Evolutionary conservation across 92 coral and sea anemone genomes (phyloP), one percentile per base, ranked within the genome.

Genomic region (Palythoa grandis): DNA sequence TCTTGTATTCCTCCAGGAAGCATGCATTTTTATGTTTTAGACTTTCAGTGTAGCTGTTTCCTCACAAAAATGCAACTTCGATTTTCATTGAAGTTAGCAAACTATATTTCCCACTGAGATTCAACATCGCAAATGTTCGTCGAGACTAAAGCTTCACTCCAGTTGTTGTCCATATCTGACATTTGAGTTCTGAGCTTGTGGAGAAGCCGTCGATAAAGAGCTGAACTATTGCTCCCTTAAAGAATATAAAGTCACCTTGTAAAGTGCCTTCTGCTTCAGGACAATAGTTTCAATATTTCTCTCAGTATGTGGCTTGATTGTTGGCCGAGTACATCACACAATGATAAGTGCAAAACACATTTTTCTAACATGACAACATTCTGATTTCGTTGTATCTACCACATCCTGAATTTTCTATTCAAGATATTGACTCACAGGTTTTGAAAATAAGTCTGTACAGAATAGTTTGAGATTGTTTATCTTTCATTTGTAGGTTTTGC

Each of bases 251-350:
- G 5, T 67, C 63, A 80, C 19, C 38, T 78, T 65, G 85, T 66
- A 80, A 80, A 80, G 85, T 80, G 56, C 25, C 22, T 66, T 80
- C 74, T 80, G 85, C 85, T 80, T 80, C 74, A 48, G 85, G 85
- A 80, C 74, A 80, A 80, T 80, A 80, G 75, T 80, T 80, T 80
- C 50, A 66, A 80, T 80, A 80, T 66, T 80, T 80, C 75, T 29
- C 85, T 73, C 85, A 43, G 85, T 80, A 80, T 80, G 85, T 65
- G 85, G 85, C 23, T 47, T 43, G 47, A 80, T 80, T 80, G 85
- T 80, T 48, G 60, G 7, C 74, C 65, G 61, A 67, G 85, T 80
- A 56, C 58, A 50, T 80, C 85, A 66, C 60, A 80, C 74, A 80
- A 65, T 80, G 75, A 14, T 78, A 56, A 65, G 58, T 80, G n/a